These are phyloP conservation scores for Caerostris darwini DNA, from an alignment of 1,140 invertebrate species.

Conservation along the genomic window DNA sequence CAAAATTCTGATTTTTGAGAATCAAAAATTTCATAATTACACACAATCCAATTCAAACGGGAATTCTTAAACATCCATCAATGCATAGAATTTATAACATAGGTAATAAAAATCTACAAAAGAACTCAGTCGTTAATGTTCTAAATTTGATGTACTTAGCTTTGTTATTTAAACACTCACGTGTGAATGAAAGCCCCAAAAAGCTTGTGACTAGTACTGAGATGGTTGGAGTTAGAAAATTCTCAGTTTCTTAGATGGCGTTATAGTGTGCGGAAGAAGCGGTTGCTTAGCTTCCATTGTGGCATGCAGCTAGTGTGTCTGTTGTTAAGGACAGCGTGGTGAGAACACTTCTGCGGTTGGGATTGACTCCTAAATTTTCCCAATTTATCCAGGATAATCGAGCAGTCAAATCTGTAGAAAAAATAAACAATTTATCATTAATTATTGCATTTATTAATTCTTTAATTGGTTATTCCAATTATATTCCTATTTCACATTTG, in stretches of 20 bases:
- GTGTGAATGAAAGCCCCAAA: not conserved
- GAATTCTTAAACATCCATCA: not conserved
- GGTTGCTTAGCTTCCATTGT: conserved; percentile 65
- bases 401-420: conserved; percentile 94
- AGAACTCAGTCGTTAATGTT: not conserved
- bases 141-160: not conserved
- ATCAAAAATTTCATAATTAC: no score
- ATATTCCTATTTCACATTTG: no score
- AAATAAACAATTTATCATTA: not conserved
- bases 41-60: not conserved
- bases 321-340: conserved; percentile 90
- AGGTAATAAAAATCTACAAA: not conserved
- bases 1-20: no score
- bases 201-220: not conserved
- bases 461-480: no score
- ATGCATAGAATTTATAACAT: not conserved
- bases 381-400: conserved; percentile 99
- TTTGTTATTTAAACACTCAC: not conserved
- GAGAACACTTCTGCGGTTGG: conserved; percentile 90
- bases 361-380: conserved; percentile 97
- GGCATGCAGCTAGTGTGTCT: conserved; percentile 82
- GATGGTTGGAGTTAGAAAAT: not conserved
- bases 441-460: no score
- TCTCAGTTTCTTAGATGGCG: not conserved
- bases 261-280: not conserved